Percentiles rank a stretch among this genome's conserved stretches.
phyloP scores from a whole-genome alignment of 2,797 vertebrate genomes.

The Labroides dimidiatus region DNA sequence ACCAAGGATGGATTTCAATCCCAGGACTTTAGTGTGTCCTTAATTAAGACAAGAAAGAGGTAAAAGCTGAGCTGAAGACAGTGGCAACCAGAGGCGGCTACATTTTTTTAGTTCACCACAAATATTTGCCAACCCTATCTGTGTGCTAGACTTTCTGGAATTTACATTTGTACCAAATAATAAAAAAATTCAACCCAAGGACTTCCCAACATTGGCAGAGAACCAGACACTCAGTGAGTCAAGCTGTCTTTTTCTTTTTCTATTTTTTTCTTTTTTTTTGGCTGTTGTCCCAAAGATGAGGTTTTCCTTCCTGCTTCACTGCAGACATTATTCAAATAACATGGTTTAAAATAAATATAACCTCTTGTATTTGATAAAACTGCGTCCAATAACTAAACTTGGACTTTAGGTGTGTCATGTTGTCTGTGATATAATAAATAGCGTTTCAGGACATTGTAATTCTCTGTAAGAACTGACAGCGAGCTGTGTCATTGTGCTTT shows the following conservation, averaged over 20 bases:
- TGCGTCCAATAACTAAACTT: neutral
- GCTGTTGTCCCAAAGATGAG: too few species aligned
- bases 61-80: too few species aligned
- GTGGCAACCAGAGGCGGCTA: too few species aligned
- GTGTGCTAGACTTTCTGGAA: neutral
- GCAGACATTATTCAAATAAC: neutral
- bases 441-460: neutral
- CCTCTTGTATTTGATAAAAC: conserved; percentile 6
- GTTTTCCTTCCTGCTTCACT: conserved; percentile 12
- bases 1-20: too few species aligned
- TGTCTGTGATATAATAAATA: neutral
- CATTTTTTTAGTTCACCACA: too few species aligned
- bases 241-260: neutral
- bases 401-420: neutral
- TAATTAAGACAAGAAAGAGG: too few species aligned
- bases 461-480: neutral
- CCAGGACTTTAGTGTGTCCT: too few species aligned
- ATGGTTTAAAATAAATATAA: neutral
- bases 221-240: neutral
- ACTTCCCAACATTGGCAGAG: neutral
- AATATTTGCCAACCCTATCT: neutral
- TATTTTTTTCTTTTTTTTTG: too few species aligned
- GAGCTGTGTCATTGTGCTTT: too few species aligned
- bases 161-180: neutral
- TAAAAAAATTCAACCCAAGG: neutral